phyloP scores from a whole-genome alignment of 2,113 vertebrate genomes.

The Rhombomys opimus region DNA sequence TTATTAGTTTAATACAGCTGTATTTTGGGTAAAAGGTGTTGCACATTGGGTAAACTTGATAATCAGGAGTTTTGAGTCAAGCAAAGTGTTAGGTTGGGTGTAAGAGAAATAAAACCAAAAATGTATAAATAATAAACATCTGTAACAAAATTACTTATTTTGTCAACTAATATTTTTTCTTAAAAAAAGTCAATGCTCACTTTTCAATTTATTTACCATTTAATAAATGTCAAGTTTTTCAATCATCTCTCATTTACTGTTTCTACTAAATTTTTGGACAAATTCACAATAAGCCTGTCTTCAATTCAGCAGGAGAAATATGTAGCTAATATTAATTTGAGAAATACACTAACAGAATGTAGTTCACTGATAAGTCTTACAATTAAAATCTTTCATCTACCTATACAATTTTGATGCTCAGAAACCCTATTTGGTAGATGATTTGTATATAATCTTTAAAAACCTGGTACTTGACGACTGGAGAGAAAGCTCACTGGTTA shows the following conservation, averaged over 20 bases:
- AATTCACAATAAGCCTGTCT: conserved; percentile 29
- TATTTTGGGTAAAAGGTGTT: conserved; percentile 54
- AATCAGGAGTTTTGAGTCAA: conserved; percentile 45
- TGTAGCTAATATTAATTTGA: conserved; percentile 3
- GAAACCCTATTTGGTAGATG: conserved; percentile 1
- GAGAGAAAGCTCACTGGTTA: neutral
- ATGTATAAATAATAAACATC: conserved; percentile 6
- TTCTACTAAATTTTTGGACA: conserved; percentile 7
- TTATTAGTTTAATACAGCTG: conserved; percentile 69
- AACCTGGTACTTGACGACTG: neutral
- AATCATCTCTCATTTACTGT: neutral
- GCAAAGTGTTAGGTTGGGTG: neutral
- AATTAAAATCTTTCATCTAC: conserved; percentile 1
- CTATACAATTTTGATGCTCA: neutral
- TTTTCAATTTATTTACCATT: conserved; percentile 18
- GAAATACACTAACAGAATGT: neutral
- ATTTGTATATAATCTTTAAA: neutral
- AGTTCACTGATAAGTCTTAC: neutral
- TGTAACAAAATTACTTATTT: neutral
- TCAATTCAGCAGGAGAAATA: neutral
- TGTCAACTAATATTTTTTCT: conserved; percentile 36
- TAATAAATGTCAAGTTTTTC: neutral
- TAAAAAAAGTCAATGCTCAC: neutral
- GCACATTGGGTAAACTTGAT: conserved; percentile 37
- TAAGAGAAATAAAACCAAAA: neutral